phyloP scores from a whole-genome alignment of 1,140 invertebrate species.

The Galendromus occidentalis region DNA sequence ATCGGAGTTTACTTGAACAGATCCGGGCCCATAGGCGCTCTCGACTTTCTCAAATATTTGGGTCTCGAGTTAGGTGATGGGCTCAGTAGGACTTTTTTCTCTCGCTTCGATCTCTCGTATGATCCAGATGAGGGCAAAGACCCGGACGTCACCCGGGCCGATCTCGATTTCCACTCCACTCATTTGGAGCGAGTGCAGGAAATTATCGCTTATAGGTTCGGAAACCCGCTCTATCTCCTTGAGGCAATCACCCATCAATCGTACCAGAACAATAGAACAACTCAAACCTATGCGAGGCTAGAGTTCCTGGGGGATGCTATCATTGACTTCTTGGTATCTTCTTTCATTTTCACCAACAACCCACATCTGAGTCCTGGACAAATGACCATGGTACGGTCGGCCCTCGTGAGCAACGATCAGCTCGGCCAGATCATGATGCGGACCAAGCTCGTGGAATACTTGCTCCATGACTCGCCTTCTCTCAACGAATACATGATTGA shows the following conservation, averaged over 20 bases:
- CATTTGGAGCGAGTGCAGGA: not conserved
- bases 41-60: constrained; percentile 51
- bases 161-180: constrained; percentile 16
- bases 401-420: constrained; percentile 96
- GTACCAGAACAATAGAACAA: constrained; percentile 75
- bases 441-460: constrained; percentile 89
- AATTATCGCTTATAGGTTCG: constrained; percentile 55
- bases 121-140: constrained; percentile 11
- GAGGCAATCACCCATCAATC: constrained; percentile 94
- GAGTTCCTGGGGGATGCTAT: constrained; percentile 98
- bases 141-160: constrained; percentile 14
- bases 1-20: constrained; percentile 48
- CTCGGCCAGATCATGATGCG: constrained; percentile 91
- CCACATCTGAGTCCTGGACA: constrained; percentile 80
- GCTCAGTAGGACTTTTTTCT: not conserved
- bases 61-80: constrained; percentile 20
- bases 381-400: constrained; percentile 84
- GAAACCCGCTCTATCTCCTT: constrained; percentile 60
- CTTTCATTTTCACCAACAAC: constrained; percentile 85
- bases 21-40: constrained; percentile 34
- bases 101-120: not conserved
- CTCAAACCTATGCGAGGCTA: constrained; percentile 86
- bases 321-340: constrained; percentile 83
- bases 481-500: constrained; percentile 73
- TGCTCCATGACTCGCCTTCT: constrained; percentile 72